Evolutionary conservation across 2,888 invertebrate genomes (phyloP), one percentile per base, ranked within the genome.

Genomic region (Agriopis aurantiaria): DNA sequence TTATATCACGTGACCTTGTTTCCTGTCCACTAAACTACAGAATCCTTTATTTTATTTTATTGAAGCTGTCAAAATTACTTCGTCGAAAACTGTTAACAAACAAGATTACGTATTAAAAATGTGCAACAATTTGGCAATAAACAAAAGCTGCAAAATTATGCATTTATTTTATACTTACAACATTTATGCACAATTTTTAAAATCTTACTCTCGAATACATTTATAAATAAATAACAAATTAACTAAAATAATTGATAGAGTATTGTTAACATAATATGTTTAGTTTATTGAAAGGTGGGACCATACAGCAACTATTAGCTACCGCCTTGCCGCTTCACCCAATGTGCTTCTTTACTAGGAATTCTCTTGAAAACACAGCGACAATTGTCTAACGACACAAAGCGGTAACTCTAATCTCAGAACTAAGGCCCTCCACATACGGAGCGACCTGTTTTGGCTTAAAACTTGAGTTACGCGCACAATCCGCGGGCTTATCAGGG

Each of bases 161-260:
- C 57, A 64, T 63, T 14, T 40, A 10, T 8, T 62, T 48, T 43
- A 57, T 14, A 57, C 49, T 9, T 14, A 63, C 52, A 58, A 52
- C 48, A 17, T 46, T 14, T 43, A 59, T 58, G 10, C 65, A 49
- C 43, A 68, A 45, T 41, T 52, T 11, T 46, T 14, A 8, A 40
- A 60, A 61, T 56, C 43, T 45, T 55, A 45, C 14, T 46, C 8
- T 49, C 14, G 33, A 60, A 46, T n/a, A 23, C 46, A 41, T 56
- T 58, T 69, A 69, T 14, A 69, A 69, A 69, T 69, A 65, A 65
- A 61, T 65, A 65, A 69, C 65, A 65, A 61, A 51, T 69, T 65
- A n/a, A 53, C 41, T 58, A 52, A 33, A 63, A 43, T 48, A 57
- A 68, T 14, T 11, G 10, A 58, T 9, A 43, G 59, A 65, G 60